phyloP scores from a whole-genome alignment of 2,888 invertebrate genomes.

The Galeopsomyia nigrocyanea region DNA sequence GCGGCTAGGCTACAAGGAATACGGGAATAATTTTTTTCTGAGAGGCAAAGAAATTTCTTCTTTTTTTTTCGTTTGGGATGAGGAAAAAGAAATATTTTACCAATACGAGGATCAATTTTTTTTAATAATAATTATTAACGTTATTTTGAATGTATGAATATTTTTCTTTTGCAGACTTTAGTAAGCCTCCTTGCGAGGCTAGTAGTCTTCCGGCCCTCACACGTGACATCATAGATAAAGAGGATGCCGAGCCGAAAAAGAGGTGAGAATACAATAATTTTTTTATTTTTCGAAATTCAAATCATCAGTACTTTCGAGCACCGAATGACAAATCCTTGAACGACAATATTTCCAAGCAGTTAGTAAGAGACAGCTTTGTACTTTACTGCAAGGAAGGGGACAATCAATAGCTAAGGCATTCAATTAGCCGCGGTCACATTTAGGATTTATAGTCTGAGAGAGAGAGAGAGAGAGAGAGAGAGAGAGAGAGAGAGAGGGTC shows the following conservation, averaged over 20 bases:
- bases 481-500: too few relatives aligned
- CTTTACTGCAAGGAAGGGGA: background rate
- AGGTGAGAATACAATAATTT: conserved; percentile 28
- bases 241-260: conserved; percentile 50
- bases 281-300: background rate
- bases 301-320: background rate
- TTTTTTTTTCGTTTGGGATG: background rate
- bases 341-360: too few relatives aligned
- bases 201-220: conserved; percentile 60
- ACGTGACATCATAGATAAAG: conserved; percentile 53
- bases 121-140: background rate
- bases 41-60: conserved; percentile 21
- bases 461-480: background rate
- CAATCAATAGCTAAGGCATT: conserved; percentile 23
- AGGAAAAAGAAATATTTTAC: conserved; percentile 26
- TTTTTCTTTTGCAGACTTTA: conserved; percentile 56
- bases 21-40: too few relatives aligned
- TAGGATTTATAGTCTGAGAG: conserved; percentile 14
- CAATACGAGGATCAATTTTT: conserved; percentile 1
- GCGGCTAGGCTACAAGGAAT: background rate
- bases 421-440: conserved; percentile 29
- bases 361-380: too few relatives aligned
- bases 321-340: background rate
- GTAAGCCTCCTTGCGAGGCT: conserved; percentile 60
- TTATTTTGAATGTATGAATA: conserved; percentile 2